Evolutionary conservation across 2,113 vertebrate species (phyloP), one percentile per base, ranked within the genome.

Genomic region (Lamprologus callipterus): DNA sequence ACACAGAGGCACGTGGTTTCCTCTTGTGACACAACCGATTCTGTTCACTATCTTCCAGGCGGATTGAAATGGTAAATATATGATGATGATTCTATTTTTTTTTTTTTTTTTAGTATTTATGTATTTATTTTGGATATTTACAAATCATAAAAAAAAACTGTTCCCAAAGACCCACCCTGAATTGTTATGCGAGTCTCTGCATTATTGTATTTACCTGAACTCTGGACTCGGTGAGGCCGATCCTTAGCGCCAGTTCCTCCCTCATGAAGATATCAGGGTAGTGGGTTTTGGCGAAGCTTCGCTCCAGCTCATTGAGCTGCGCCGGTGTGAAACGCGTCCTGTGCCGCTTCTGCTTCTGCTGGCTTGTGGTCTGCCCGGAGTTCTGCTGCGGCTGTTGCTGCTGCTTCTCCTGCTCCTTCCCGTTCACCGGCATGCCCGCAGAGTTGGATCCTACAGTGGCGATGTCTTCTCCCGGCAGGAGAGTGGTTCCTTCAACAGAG

Each of bases 251-350:
- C 96, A 99, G 96, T 89, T 99, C 98, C 92, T 99, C 98, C 7
- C 99, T 95, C 99, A 99, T 99, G 93, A 99, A 99, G 97, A 99
- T 99, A 93, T 99, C 98, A 0, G 99, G 99, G 90, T 99, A 99
- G 95, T 99, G 98, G 23, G 99, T 99, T 95, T 99, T 99, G 90
- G 99, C 99, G 96, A 99, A 99, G 97, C 98, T 99, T 85, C 99
- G 97, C 96, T 99, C 99, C 94, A 99, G 94, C 92, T 99, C 99
- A 96, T 99, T 99, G 87, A 99, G 98, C 94, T 99, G 99, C 8
- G 98, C 99, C 2, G 98, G 98, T 2, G 99, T 99, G 96, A 99
- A 99, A 91, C 99, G 98, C 90, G 99, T 99, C 93, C 99, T 96
- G 96, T 99, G 99, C 84, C 99, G 96, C 95, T 99, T 99, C 97